A percentile compares a stretch with the other conserved stretches of the same genome.
phyloP scores from a whole-genome alignment of 2,888 invertebrate species.

The Tenthredo mesomela region DNA sequence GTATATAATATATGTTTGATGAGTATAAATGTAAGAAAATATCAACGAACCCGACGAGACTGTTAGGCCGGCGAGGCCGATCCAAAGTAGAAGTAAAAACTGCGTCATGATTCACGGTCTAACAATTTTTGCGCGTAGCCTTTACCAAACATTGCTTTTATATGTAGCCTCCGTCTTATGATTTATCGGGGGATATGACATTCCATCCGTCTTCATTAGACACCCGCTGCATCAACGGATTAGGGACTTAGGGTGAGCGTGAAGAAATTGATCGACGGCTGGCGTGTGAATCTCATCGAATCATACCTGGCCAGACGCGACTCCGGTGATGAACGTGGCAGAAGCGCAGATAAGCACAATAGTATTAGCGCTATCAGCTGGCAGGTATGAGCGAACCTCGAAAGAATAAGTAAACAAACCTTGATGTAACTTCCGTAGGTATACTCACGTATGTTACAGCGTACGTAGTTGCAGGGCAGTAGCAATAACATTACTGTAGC shows the following conservation, averaged over 20 bases:
- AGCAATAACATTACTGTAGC: no score
- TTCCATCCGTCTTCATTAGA: slow-evolving; percentile 34
- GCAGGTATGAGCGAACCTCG: background rate
- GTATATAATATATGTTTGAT: background rate
- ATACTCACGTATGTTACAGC: no score
- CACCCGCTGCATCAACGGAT: background rate
- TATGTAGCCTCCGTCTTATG: slow-evolving; percentile 5
- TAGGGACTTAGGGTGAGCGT: background rate
- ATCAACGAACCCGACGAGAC: slow-evolving; percentile 20
- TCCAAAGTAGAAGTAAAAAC: background rate
- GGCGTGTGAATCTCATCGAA: background rate
- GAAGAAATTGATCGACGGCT: slow-evolving; percentile 8
- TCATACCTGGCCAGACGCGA: background rate
- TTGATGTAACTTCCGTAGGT: no score
- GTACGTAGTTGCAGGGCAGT: no score
- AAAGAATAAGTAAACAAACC: background rate
- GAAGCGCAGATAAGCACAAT: background rate
- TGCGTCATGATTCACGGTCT: background rate
- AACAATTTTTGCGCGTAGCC: background rate
- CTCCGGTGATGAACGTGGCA: background rate
- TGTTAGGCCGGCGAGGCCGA: slow-evolving; percentile 16
- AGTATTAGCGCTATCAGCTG: background rate
- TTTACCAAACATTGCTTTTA: background rate
- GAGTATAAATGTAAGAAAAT: background rate
- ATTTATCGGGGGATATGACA: background rate